Percentiles rank a stretch among this genome's conserved stretches.
Conservation (phyloP, 1,140 invertebrate species). For the Drosophila parvula region DNA sequence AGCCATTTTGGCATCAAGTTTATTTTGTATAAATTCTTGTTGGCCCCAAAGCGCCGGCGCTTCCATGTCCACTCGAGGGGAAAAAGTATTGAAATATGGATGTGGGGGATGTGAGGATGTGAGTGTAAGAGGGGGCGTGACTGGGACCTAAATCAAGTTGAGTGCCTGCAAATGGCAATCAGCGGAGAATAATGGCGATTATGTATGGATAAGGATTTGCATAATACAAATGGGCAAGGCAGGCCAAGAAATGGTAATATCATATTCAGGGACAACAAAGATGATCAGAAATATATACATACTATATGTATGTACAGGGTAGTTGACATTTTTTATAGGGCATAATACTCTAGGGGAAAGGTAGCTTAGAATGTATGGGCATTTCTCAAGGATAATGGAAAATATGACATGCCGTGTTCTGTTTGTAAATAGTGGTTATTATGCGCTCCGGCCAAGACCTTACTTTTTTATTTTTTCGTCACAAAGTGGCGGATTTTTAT, state of each 20-base stretch:
- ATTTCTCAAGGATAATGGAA: conserved; percentile 1
- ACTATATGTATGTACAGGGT: neutral
- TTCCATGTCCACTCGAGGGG: conserved; percentile 15
- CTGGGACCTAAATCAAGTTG: conserved; percentile 53
- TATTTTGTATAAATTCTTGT: conserved; percentile 48
- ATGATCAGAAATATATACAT: neutral
- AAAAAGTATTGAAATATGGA: neutral
- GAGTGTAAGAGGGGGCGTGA: conserved; percentile 33
- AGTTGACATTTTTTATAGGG: neutral
- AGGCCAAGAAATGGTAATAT: conserved; percentile 15
- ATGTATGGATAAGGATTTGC: conserved; percentile 22
- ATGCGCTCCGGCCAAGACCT: neutral
- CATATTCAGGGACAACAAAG: conserved; percentile 1
- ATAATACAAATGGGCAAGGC: conserved; percentile 8
- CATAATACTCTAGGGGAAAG: neutral
- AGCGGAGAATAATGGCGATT: conserved; percentile 57
- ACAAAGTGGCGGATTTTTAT: conserved; percentile 21
- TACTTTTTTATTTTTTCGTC: conserved; percentile 1
- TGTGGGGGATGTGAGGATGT: too few relatives aligned
- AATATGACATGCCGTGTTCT: conserved; percentile 2
- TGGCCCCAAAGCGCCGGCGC: conserved; percentile 11
- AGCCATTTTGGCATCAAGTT: conserved; percentile 50
- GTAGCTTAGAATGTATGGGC: neutral
- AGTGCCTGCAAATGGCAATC: conserved; percentile 59
- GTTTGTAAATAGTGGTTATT: conserved; percentile 1